These are phyloP conservation scores for Torymus auratus DNA, from an alignment of 2,888 invertebrate species.

Conservation along the genomic window DNA sequence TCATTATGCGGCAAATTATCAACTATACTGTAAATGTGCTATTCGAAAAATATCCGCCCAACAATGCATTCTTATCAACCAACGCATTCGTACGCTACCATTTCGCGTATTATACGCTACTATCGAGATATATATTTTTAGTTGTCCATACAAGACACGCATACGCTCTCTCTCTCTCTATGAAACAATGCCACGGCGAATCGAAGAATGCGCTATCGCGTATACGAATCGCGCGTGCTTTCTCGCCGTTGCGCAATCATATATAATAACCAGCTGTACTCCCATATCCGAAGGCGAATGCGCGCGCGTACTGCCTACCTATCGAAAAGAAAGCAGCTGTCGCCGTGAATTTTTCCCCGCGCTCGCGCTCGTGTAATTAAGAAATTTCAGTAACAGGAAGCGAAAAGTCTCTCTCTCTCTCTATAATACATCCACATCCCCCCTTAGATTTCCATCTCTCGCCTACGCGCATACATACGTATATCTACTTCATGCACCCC, in stretches of 20 bases:
- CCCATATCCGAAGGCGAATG: background rate
- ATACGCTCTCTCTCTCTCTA: no score
- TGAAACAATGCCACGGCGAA: conserved; percentile 14
- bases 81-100: no score
- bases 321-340: background rate
- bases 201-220: conserved; percentile 20
- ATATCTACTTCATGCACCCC: no score
- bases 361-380: conserved; percentile 28
- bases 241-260: conserved; percentile 35
- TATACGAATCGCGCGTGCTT: conserved; percentile 18
- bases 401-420: background rate
- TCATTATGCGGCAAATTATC: no score
- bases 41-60: no score
- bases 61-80: no score
- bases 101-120: no score
- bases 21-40: no score
- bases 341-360: background rate
- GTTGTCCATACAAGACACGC: no score
- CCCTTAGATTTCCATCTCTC: background rate
- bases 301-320: background rate
- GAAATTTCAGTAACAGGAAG: conserved; percentile 48
- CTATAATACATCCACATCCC: background rate
- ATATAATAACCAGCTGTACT: conserved; percentile 21
- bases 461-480: background rate
- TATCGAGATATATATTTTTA: no score